A percentile compares a stretch with the other conserved stretches of the same genome.
phyloP scores from a whole-genome alignment of 2,797 vertebrate species.

The Bradypodion ventrale region DNA sequence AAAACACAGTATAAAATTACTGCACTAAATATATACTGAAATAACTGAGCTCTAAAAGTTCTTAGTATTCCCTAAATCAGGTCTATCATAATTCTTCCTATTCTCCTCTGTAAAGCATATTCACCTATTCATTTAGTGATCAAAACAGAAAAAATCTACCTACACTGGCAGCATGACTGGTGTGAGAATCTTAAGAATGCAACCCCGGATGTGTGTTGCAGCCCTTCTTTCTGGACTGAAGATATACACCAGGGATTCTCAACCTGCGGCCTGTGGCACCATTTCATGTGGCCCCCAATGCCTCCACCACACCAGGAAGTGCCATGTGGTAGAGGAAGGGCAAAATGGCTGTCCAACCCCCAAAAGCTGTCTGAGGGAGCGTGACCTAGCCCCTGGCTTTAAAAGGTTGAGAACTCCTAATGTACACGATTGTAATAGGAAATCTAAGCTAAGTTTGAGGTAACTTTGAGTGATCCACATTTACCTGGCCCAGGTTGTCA shows the following conservation, averaged over 20 bases:
- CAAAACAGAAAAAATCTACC: background rate
- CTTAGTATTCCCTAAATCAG: background rate
- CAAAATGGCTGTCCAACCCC: no score
- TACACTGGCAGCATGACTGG: background rate
- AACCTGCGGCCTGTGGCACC: no score
- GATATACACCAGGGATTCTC: no score
- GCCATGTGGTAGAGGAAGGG: no score
- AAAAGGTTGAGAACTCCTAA: no score
- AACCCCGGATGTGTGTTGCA: background rate
- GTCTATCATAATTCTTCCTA: background rate
- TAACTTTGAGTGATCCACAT: background rate
- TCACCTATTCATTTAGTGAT: background rate
- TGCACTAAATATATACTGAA: background rate
- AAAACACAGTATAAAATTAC: background rate
- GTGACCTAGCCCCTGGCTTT: no score
- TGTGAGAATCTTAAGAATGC: background rate
- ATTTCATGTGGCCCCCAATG: no score
- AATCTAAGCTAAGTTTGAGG: background rate
- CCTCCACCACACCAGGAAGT: no score
- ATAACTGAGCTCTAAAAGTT: background rate
- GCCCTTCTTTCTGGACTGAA: background rate
- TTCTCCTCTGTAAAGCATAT: background rate
- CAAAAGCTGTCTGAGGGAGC: no score
- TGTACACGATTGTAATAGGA: background rate
- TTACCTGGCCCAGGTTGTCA: slow-evolving; percentile 96